phyloP scores from a whole-genome alignment of 35 echinoderm and acorn worm genomes.

The Heliocidaris tuberculata region DNA sequence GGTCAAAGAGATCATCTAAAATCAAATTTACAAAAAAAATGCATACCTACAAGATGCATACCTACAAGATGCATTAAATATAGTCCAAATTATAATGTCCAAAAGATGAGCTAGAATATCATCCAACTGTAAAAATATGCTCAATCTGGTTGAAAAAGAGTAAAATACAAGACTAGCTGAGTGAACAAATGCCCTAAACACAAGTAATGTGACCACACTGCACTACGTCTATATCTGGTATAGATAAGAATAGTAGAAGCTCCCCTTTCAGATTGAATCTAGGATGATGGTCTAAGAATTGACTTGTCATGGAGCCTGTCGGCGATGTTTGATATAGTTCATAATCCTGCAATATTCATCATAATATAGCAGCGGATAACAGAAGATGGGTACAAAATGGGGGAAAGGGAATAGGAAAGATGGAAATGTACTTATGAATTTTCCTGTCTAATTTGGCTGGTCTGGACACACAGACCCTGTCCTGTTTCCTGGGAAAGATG shows the following conservation, averaged over 20 bases:
- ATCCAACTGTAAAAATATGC: neutral
- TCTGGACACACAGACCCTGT: neutral
- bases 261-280: neutral
- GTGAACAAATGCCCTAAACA: neutral
- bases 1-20: neutral
- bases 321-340: neutral
- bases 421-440: neutral
- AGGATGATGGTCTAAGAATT: neutral
- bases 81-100: neutral
- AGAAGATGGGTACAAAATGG: neutral
- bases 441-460: neutral
- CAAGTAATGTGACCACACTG: neutral
- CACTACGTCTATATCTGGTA: slow-evolving; percentile 1
- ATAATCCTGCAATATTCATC: slow-evolving; percentile 18
- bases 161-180: neutral
- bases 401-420: neutral
- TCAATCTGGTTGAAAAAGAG: neutral
- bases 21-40: neutral
- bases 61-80: neutral
- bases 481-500: neutral
- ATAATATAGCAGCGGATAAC: neutral
- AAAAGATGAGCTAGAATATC: neutral
- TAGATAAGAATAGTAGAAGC: neutral
- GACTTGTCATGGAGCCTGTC: neutral
- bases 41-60: neutral